Evolutionary conservation across 1,140 invertebrate species (phyloP), one percentile per base, ranked within the genome.

Genomic region (Papilio helenus): DNA sequence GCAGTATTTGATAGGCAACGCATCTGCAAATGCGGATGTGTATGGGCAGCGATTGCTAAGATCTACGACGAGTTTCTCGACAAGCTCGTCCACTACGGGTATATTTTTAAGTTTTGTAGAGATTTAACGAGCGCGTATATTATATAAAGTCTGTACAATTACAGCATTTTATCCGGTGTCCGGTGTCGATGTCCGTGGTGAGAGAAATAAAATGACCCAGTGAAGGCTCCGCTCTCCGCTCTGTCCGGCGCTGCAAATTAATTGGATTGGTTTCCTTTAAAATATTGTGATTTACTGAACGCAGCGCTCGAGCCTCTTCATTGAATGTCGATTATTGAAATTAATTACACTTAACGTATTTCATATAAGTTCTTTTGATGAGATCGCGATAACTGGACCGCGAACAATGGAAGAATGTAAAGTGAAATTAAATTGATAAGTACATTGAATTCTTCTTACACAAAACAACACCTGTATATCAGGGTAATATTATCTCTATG

Each of bases 251-350:
- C 61, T 68, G 14, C 26, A 68, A 29, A 68, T 29, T 68, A 68
- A 68, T 68, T 68, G 61, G 23, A 68, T 68, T 29, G 61, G 61
- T 68, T 68, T 68, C 61, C 23, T 68, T 68, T 68, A 29, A 68
- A 68, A 68, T 34, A 34, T 68, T 29, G 61, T 34, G 61, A 68
- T 68, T 68, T 8, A 29, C 26, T 68, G 61, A 68, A 14, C 12
- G 61, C 61, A 29, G 61, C 61, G 61, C 61, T 7, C 10, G 12
- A 68, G 26, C 12, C 61, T 26, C 61, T 68, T 16, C 34, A 29
- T 68, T 68, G 12, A 16, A 68, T 29, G 5, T 68, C 61, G 12
- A 68, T 68, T 29, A 29, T 68, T 68, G 23, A 34, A 68, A 68
- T 68, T 68, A 65, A 65, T 26, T 65, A 68, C 26, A 34, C 26